Evolutionary conservation across 2,113 vertebrate genomes (phyloP).

Genomic region (Tretioscincus oriximinensis): DNA sequence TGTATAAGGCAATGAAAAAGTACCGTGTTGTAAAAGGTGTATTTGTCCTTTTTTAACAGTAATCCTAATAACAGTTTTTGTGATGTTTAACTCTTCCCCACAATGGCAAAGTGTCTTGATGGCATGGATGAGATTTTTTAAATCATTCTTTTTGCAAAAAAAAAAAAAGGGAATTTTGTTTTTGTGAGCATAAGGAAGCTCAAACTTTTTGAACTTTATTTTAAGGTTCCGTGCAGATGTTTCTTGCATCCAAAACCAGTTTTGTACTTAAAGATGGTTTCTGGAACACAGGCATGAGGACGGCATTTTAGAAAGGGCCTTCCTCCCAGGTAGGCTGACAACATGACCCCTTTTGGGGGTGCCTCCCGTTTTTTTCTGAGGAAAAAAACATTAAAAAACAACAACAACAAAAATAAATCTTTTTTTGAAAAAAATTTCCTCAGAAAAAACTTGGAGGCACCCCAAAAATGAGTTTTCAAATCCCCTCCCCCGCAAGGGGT

Average conservation of each 20-base stretch:
- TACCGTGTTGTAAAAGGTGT: constrained; percentile 76
- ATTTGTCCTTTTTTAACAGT: constrained; percentile 34
- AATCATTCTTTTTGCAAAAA: constrained; percentile 3
- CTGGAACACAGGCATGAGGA: neutral
- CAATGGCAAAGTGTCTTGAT: constrained; percentile 67
- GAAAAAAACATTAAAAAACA: too few relatives aligned
- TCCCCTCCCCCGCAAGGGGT: too few relatives aligned
- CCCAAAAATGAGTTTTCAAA: too few relatives aligned
- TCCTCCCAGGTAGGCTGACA: neutral
- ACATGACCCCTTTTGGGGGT: too few relatives aligned
- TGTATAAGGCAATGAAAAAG: constrained; percentile 72
- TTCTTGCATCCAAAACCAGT: neutral
- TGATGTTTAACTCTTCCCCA: constrained; percentile 69
- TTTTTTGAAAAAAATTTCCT: too few relatives aligned
- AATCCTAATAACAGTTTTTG: constrained; percentile 49
- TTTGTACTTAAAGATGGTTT: neutral
- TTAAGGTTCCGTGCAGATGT: neutral
- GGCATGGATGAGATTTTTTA: constrained; percentile 44
- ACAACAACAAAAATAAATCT: too few relatives aligned
- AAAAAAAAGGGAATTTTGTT: constrained; percentile 29
- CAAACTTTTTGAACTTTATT: neutral
- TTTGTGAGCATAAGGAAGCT: neutral
- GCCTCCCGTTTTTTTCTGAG: too few relatives aligned
- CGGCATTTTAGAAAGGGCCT: neutral
- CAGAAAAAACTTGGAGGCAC: too few relatives aligned